These are phyloP conservation scores for zebrafish (Danio rerio) DNA, from an alignment of 2,113 vertebrate species.

Conservation along the genomic window GRCz12tu NC_133191.1:48536001-48536500, in stretches of 20 bases:
- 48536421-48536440: conserved; percentile 73
- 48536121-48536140: conserved; percentile 78
- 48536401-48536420: conserved; percentile 75
- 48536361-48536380: conserved; percentile 68
- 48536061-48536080: conserved; percentile 74
- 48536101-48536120: conserved; percentile 59
- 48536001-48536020: conserved; percentile 86
- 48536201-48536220: conserved; percentile 81
- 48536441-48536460: conserved; percentile 69
- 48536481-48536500: conserved; percentile 57
- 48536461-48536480: conserved; percentile 71
- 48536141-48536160: conserved; percentile 78
- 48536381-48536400: conserved; percentile 67
- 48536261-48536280: conserved; percentile 63
- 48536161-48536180: conserved; percentile 72
- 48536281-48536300: conserved; percentile 32
- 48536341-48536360: conserved; percentile 72
- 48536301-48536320: conserved; percentile 57
- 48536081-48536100: conserved; percentile 78
- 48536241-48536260: conserved; percentile 75
- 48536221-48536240: conserved; percentile 71
- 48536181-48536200: conserved; percentile 78
- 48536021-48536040: conserved; percentile 85
- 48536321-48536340: conserved; percentile 67
- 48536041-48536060: conserved; percentile 86